Base-by-base conservation (phyloP, 1,140 invertebrate species). In the Nasonia giraulti region DNA sequence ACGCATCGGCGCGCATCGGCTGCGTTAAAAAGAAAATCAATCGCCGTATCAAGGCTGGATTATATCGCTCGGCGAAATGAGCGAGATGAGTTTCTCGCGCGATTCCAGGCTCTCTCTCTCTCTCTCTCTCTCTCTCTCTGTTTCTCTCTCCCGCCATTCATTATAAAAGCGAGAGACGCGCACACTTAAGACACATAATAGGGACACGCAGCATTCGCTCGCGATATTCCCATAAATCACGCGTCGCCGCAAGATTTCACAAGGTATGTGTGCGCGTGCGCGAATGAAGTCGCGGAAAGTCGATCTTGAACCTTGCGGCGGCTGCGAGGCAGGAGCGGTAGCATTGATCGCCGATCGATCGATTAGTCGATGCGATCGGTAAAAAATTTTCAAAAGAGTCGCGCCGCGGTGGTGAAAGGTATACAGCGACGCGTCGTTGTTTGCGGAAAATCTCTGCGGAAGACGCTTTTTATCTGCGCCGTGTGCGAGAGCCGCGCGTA, bases 231-330 rank as follows among this genome's bases (percentile, higher is more conserved):
- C 47, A 50, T 77, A 77, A 77, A 77, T 77, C 75, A 77, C 40
- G 40, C n/a, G 75, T 44, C n/a, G 37, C 10, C 47, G 75, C 75
- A n/a, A 77, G 75, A 77, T 77, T 77, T 77, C 75, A 50, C 75
- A 77, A 77, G 75, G 73, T 17, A 27, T 23, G 1, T 11, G 40
- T 1, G 40, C 6, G 20, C 20, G 17, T 14, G 10, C 69, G 75
- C 75, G 75, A 77, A 77, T 77, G 44, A 77, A 77, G 75, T 77
- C 75, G 75, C 75, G 75, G 40, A 55, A 75, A 75, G 40, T 23
- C 75, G 75, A 77, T 77, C 75, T 77, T 77, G 75, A 77, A 77
- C 75, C 75, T 77, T 17, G 75, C 17, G 12, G 33, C 0, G 33
- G 4, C 33, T 37, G 5, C 31, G 71, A 73, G 10, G 27, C 7